phyloP scores from a whole-genome alignment of 2,888 invertebrate species.

The Portevinia maculata region DNA sequence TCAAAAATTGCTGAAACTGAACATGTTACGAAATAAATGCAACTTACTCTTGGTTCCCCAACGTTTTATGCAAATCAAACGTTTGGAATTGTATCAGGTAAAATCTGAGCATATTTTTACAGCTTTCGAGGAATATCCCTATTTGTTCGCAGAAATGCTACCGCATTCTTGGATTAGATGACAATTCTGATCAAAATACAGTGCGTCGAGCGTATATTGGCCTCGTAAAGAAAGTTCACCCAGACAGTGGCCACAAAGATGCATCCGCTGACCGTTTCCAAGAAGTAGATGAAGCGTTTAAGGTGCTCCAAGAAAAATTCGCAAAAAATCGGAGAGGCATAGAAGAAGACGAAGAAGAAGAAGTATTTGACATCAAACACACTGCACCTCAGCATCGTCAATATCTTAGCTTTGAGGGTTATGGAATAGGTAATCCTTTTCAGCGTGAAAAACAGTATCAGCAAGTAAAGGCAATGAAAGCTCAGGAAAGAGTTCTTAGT shows the following conservation, averaged over 20 bases:
- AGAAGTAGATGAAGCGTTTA: constrained; percentile 90
- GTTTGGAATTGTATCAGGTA: constrained; percentile 76
- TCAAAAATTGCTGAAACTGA: constrained; percentile 3
- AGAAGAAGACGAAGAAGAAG: constrained; percentile 82
- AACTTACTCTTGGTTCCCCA: background rate
- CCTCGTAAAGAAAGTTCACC: constrained; percentile 92
- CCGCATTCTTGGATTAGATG: constrained; percentile 86
- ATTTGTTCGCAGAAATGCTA: constrained; percentile 86
- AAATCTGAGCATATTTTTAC: background rate
- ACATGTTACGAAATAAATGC: constrained; percentile 11
- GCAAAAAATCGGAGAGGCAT: constrained; percentile 85
- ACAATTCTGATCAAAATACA: constrained; percentile 88
- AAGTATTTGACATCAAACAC: constrained; percentile 89
- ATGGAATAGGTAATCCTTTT: constrained; percentile 90
- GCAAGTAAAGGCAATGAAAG: constrained; percentile 87
- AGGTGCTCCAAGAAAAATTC: constrained; percentile 87
- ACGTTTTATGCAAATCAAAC: constrained; percentile 75
- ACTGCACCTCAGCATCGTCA: constrained; percentile 92
- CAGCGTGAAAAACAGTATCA: constrained; percentile 91
- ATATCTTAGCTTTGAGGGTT: constrained; percentile 90
- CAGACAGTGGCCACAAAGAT: constrained; percentile 89
- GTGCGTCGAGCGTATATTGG: constrained; percentile 89
- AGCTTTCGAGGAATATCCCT: background rate
- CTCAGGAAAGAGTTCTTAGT: constrained; percentile 85
- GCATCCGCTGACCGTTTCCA: constrained; percentile 90